A percentile compares a stretch with the other conserved stretches of the same genome.
These are phyloP conservation scores for Prochilodus magdalenae DNA, from an alignment of 2,113 vertebrate species.

Conservation along the genomic window DNA sequence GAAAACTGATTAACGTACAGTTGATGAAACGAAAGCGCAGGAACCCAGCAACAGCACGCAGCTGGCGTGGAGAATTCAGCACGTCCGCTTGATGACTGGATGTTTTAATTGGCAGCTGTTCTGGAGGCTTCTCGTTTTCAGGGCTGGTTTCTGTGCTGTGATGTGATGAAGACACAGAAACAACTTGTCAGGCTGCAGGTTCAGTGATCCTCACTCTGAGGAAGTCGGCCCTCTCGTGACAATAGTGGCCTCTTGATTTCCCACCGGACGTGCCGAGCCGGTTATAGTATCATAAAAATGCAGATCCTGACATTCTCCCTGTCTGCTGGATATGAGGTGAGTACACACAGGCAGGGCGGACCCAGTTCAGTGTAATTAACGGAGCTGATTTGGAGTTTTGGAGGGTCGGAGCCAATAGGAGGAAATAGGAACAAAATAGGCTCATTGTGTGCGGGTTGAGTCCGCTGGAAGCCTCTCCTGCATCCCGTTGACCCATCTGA, in stretches of 20 bases:
- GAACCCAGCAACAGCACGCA: slow-evolving; percentile 47
- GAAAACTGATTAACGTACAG: background rate
- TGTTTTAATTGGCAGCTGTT: slow-evolving; percentile 36
- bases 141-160: slow-evolving; percentile 2
- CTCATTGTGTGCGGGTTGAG: no score
- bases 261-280: slow-evolving; percentile 26
- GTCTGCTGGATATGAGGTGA: slow-evolving; percentile 34
- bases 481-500: no score
- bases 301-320: slow-evolving; percentile 59
- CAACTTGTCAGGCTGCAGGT: slow-evolving; percentile 23
- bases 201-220: slow-evolving; percentile 33
- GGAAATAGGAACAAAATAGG: background rate
- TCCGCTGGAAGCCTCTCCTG: no score
- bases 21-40: background rate
- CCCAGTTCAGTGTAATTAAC: slow-evolving; percentile 43
- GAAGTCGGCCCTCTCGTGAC: slow-evolving; percentile 14
- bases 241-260: slow-evolving; percentile 49
- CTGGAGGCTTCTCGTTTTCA: slow-evolving; percentile 24
- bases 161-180: slow-evolving; percentile 35
- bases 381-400: background rate
- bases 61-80: background rate
- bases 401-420: background rate
- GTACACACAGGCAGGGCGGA: slow-evolving; percentile 30
- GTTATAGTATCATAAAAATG: slow-evolving; percentile 55
- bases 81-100: background rate